Evolutionary conservation across 2,113 vertebrate species (phyloP).

Genomic region (Synchiropus splendidus): DNA sequence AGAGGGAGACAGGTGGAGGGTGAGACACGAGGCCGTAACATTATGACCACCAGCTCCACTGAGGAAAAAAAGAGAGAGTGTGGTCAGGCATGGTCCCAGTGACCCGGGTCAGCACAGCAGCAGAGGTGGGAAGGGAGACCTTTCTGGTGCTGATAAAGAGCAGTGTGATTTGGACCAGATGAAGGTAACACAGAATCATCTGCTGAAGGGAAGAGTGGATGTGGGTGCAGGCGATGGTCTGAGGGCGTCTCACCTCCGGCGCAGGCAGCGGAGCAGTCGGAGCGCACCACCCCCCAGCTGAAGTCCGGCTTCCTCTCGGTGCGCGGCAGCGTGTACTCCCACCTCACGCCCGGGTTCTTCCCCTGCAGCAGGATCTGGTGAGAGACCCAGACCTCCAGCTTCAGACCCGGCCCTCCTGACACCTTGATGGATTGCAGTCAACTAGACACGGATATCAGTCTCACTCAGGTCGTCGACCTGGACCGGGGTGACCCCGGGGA

Average conservation of each 20-base stretch:
- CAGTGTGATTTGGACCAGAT: too few species aligned
- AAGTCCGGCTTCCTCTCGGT: constrained; percentile 67
- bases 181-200: too few species aligned
- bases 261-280: constrained; percentile 83
- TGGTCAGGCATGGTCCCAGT: too few species aligned
- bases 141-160: too few species aligned
- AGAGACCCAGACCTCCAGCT: background rate
- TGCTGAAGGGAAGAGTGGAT: too few species aligned
- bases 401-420: constrained; percentile 1
- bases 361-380: constrained; percentile 87
- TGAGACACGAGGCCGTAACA: background rate
- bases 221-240: too few species aligned
- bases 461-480: constrained; percentile 10
- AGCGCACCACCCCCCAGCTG: constrained; percentile 79
- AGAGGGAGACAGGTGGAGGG: background rate
- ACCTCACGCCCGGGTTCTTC: constrained; percentile 85
- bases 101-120: too few species aligned
- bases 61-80: background rate
- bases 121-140: too few species aligned
- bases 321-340: constrained; percentile 87
- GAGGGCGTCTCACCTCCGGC: constrained; percentile 74
- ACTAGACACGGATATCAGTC: constrained; percentile 17
- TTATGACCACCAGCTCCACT: background rate
- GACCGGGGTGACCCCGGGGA: constrained; percentile 29
- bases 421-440: constrained; percentile 29